Base-by-base conservation (phyloP, 2,888 invertebrate species). In the Agrochola circellaris region DNA sequence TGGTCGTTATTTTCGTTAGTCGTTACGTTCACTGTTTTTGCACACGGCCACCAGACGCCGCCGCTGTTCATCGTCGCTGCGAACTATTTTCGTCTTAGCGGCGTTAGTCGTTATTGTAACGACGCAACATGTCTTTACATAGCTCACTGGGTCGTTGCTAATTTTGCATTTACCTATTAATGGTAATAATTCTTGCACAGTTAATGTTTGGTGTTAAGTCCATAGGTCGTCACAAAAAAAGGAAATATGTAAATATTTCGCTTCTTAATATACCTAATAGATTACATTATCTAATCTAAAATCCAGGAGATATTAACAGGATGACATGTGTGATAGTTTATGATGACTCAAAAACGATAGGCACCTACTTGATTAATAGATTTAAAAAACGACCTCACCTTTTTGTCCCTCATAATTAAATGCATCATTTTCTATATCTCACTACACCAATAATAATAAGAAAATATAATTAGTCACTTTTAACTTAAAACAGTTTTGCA, bases 1-100 rank as follows among this genome's bases (percentile, higher is more conserved):
- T 91, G 90, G 93, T 90, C 95, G 94, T 94, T 95, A 95, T 94
- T 94, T 89, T 92, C 93, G 94, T 92, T 93, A 90, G 89, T 87
- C 94, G 94, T 94, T 94, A 93, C 72, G 79, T 79, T 79, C 58
- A 34, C 48, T 26, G 58, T 56, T 87, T 83, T 84, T 87, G 87
- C 81, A 87, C 84, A 66, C 87, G 85, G 85, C 87, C 77, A 54
- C 64, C 81, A 73, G 85, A 34, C 77, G 71, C 54, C 67, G 70
- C 77, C 72, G 79, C 75, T 88, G 91, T 91, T 91, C 82, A 79
- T 78, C 79, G 85, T 84, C 82, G 73, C 79, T 72, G 73, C 17
- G 42, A 51, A 83, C 84, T 91, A 89, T 91, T 90, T 89, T 77
- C 67, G 86, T 78, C 60, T 64, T 88, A 81, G 66, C 85, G 85